Evolutionary conservation across 2,888 invertebrate species (phyloP), one percentile per base, ranked within the genome.

Genomic region (Polyommatus iphigenia): DNA sequence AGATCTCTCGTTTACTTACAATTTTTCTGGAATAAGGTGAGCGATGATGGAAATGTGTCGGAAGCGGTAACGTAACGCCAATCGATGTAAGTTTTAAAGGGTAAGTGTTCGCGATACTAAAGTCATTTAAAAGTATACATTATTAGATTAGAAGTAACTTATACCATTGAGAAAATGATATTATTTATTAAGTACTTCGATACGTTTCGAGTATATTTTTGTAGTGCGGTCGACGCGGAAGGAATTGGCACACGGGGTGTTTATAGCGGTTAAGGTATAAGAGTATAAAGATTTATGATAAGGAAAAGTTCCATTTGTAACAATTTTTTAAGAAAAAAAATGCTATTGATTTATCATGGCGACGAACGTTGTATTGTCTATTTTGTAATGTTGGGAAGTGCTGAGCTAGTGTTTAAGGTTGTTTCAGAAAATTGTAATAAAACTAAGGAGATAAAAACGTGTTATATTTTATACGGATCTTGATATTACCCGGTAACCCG

Each of bases 361-460:
- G 88, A 90, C 89, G 92, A 92, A 92, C 93, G 89, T 89, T 91
- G 92, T 91, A 91, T 89, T 91, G 91, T 91, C 90, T 93, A 90
- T 91, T 90, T 91, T 90, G 89, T 91, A 90, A 89, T 85, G 91
- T 91, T 91, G 91, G 91, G 85, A 89, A 87, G 89, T 87, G 87
- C 88, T 87, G 85, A 81, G 80, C 67, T 91, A 90, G 88, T 81
- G 78, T 87, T 85, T 92, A 93, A 91, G 91, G 85, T 90, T 93
- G 93, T 94, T 94, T 93, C 93, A 91, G 93, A 93, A 93, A 94
- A 94, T 91, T 93, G 93, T 93, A 93, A 92, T 91, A 90, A 92
- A 94, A 91, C 89, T 85, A 83, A 84, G 85, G 87, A 88, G 88
- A 84, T 83, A 85, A 90, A 90, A 88, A 85, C 84, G 90, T 88